Percentiles rank a stretch among this genome's conserved stretches.
phyloP scores from a whole-genome alignment of 2,888 invertebrate species.

The Teleiodes luculella region DNA sequence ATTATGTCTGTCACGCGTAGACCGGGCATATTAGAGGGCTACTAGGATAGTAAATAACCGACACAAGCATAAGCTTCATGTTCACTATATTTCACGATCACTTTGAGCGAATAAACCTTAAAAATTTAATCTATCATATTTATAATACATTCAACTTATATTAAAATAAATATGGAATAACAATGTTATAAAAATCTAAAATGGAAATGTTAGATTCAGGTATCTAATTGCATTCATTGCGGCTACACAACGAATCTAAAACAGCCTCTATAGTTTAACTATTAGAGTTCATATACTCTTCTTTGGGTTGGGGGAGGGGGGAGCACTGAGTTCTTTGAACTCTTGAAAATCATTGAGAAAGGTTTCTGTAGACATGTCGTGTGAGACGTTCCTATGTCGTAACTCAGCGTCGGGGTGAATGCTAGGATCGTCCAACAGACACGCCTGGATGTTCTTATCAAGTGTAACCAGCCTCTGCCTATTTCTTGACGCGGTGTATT shows the following conservation, averaged over 20 bases:
- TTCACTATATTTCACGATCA: slow-evolving; percentile 57
- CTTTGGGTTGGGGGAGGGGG: slow-evolving; percentile 57
- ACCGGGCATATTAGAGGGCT: too few species aligned
- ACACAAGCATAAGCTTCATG: slow-evolving; percentile 21
- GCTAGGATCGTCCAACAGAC: slow-evolving; percentile 49
- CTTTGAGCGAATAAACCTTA: slow-evolving; percentile 74
- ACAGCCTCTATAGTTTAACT: slow-evolving; percentile 51
- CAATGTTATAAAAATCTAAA: slow-evolving; percentile 73
- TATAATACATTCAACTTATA: slow-evolving; percentile 61
- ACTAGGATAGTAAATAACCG: neutral
- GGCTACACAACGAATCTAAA: slow-evolving; percentile 43
- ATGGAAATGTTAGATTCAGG: slow-evolving; percentile 74
- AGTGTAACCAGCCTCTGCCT: slow-evolving; percentile 56
- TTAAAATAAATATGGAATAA: slow-evolving; percentile 73
- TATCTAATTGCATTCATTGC: slow-evolving; percentile 56
- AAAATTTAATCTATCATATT: slow-evolving; percentile 49
- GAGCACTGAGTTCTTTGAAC: slow-evolving; percentile 32
- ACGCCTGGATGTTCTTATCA: slow-evolving; percentile 67
- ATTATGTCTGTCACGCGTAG: too few species aligned
- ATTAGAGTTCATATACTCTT: slow-evolving; percentile 52
- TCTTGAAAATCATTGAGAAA: slow-evolving; percentile 36
- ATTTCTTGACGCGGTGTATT: slow-evolving; percentile 45
- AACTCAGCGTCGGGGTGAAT: slow-evolving; percentile 46
- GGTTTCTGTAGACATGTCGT: slow-evolving; percentile 24
- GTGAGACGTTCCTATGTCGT: slow-evolving; percentile 42